phyloP scores from a whole-genome alignment of 2,888 invertebrate species.

The Fragum whitleyi region DNA sequence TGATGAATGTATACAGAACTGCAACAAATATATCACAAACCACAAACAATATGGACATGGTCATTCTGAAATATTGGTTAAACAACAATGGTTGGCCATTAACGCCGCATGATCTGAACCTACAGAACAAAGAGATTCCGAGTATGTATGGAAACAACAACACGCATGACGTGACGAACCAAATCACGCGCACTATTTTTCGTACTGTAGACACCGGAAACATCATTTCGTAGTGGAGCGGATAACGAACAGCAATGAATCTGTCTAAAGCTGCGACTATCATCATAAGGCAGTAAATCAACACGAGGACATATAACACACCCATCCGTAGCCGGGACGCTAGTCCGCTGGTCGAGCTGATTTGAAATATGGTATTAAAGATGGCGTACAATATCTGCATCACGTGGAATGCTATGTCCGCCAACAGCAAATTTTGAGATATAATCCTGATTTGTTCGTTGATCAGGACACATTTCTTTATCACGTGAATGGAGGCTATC shows the following conservation, averaged over 20 bases:
- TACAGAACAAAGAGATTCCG: slow-evolving; percentile 1
- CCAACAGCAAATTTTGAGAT: neutral
- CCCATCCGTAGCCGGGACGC: neutral
- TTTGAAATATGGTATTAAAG: neutral
- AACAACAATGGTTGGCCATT: neutral
- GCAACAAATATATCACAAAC: slow-evolving; percentile 8
- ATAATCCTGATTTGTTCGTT: slow-evolving; percentile 3
- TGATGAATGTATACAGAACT: neutral
- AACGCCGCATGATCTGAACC: neutral
- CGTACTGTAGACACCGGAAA: neutral
- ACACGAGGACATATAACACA: neutral
- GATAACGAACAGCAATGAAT: neutral
- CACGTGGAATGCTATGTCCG: slow-evolving; percentile 2
- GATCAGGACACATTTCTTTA: slow-evolving; percentile 16
- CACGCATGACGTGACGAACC: slow-evolving; percentile 1
- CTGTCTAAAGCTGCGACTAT: neutral
- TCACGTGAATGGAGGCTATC: neutral
- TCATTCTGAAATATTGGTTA: slow-evolving; percentile 16
- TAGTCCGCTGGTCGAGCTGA: neutral
- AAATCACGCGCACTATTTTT: neutral
- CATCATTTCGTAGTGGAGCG: neutral
- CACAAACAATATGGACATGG: neutral
- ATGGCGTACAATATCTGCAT: neutral
- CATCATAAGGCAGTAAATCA: slow-evolving; percentile 13
- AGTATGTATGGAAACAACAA: slow-evolving; percentile 4